Base-by-base conservation (phyloP, 2,888 invertebrate genomes). In the Epinotia ramella region DNA sequence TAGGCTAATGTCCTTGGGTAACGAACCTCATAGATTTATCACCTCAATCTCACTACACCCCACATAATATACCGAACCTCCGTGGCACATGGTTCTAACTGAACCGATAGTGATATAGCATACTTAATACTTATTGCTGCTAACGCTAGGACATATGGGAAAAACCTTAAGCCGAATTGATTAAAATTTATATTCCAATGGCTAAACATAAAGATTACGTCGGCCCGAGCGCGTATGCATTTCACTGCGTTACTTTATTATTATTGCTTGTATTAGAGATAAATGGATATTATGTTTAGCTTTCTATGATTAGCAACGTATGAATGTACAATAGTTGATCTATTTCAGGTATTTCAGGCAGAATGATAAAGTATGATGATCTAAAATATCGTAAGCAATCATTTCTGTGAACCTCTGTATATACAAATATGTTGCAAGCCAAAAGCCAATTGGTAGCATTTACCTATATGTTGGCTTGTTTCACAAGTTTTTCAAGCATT, bases 11-110 rank as follows among this genome's bases (percentile, higher is more conserved):
- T 83, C 85, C 82, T 82, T 83, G 80, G 84, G 82, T 88, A 88
- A 87, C 86, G 87, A 89, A 88, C 87, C 81, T 77, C 80, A 75
- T 78, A 84, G 87, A 88, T 88, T 88, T 88, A 88, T 86, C 80
- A 76, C 79, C 76, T 78, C 40, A 73, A 67, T 76, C 71, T 44
- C 63, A 63, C 69, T 73, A 64, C 20, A 60, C 62, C 20, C 24
- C 20, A 16, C 66, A 63, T 67, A 67, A 62, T 60, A 72, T 63
- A 63, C 71, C 59, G 24, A 28, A 69, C 44, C 28, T 11, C 5
- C 40, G 24, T 20, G 24, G 6, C 56, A 67, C 7, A 59, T 59
- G 20, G 44, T 68, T 40, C 3, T 24, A 59, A 57, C 20, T 59
- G 40, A 44, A 11, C 7, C 16, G n/a, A 24, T n/a, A 46, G 24